Percentiles rank a stretch among this genome's conserved stretches.
These are phyloP conservation scores for Coregonus clupeaformis DNA, from an alignment of 2,113 vertebrate species.

Conservation along the genomic window DNA sequence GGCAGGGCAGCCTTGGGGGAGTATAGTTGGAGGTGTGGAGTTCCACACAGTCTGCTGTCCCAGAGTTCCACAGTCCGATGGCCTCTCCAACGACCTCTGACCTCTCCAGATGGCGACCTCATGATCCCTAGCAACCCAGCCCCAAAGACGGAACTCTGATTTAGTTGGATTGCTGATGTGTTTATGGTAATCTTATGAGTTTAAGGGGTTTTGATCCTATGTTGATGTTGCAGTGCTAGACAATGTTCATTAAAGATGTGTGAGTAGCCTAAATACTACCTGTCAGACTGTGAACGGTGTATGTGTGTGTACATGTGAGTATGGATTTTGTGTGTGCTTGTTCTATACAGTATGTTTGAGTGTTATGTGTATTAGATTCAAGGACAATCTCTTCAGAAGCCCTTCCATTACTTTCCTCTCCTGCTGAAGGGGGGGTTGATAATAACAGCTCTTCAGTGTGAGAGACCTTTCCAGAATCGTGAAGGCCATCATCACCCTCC, in stretches of 20 bases:
- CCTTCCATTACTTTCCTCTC: no score
- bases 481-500: no score
- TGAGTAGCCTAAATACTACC: no score
- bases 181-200: no score
- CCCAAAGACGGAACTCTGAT: neutral
- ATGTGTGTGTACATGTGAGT: neutral
- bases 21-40: conserved; percentile 19
- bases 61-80: conserved; percentile 56
- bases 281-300: neutral
- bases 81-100: conserved; percentile 52
- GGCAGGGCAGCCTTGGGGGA: neutral
- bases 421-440: no score
- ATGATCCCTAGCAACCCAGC: neutral
- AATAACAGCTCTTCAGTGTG: no score
- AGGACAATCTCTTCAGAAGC: no score
- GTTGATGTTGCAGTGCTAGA: no score
- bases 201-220: no score
- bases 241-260: no score
- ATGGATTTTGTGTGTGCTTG: neutral
- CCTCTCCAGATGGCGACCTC: conserved; percentile 62
- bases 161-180: neutral
- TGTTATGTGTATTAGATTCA: neutral
- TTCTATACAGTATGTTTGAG: neutral
- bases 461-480: no score
- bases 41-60: conserved; percentile 33